Base-by-base conservation (phyloP, 2,797 vertebrate genomes). In the Threskiornis aethiopicus region DNA sequence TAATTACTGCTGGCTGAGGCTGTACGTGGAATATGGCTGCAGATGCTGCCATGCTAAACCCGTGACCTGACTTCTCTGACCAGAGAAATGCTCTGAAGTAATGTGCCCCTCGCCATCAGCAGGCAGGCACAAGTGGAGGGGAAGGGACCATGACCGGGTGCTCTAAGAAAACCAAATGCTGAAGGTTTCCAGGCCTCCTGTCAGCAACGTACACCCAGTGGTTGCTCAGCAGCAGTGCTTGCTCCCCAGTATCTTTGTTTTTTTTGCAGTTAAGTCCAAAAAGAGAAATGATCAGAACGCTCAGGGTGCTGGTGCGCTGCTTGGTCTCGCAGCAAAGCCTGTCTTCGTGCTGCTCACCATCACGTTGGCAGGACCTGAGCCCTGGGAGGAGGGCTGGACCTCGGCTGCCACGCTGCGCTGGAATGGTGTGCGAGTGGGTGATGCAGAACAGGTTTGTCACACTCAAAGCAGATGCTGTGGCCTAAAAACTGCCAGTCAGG, bases 51-150 rank as follows among this genome's bases (percentile, higher is more conserved):
- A 2, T 12, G 54, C 35, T 39, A 5, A 3, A 1, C 20, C 21
- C 0, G 1, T 33, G 41, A 41, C 11, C 47, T 0, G 0, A 8
- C 37, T 61, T 59, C 59, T 58, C 21, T 1, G 10, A 22, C 2
- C 29, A 16, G 61, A 62, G 71, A 20, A 46, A 11, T 1, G 4
- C 42, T n/a, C 64, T 26, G 22, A 41, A 33, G 35, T 25, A 22
- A n/a, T 0, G 0, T 16, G 47, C 18, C 22, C 81, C 35, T 51
- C 17, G 0, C 39, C 7, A 4, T 10, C 0, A 0, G 1, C 4
- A 35, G 4, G 52, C 65, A 26, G 65, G 26, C 41, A 2, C 0
- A 0, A 15, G 39, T 0, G 26, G 26, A 15, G 44, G 64, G n/a
- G 16, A 15, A 69, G 57, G 77, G 61, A 28, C 29, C 16, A 1